These are phyloP conservation scores for Lepus townsendii DNA, from an alignment of 2,797 vertebrate species.

Conservation along the genomic window DNA sequence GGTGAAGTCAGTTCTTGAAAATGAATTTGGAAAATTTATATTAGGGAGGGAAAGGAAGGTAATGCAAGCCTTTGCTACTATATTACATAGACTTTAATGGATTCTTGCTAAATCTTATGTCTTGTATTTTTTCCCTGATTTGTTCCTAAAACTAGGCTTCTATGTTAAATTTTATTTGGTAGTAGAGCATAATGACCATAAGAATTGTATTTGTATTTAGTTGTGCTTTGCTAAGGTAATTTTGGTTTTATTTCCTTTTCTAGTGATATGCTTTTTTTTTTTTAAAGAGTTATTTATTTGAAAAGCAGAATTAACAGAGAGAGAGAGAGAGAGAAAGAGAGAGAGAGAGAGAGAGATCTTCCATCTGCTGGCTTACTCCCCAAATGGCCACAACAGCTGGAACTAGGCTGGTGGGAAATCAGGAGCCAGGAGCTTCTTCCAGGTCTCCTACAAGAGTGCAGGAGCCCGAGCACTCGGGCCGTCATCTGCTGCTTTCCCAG, in stretches of 20 bases:
- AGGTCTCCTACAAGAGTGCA: too few species aligned
- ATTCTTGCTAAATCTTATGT: constrained; percentile 31
- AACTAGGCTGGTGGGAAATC: too few species aligned
- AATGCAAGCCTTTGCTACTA: not conserved
- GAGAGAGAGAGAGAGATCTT: too few species aligned
- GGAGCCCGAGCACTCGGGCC: too few species aligned
- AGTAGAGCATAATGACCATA: not conserved
- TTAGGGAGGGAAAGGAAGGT: constrained; percentile 29
- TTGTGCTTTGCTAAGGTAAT: not conserved
- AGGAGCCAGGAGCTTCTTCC: too few species aligned
- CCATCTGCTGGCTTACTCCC: too few species aligned
- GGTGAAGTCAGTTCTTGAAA: constrained; percentile 24
- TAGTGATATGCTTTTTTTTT: not conserved
- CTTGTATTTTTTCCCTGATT: not conserved
- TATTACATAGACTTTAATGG: not conserved
- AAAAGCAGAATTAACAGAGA: too few species aligned
- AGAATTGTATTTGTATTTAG: not conserved
- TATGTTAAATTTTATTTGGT: not conserved
- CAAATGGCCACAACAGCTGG: too few species aligned
- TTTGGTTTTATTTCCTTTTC: constrained; percentile 12
- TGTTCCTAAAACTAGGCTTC: constrained; percentile 28
- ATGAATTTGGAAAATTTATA: constrained; percentile 17
- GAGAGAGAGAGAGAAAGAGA: too few species aligned
- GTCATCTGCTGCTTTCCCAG: too few species aligned
- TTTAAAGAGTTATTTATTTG: too few species aligned